Evolutionary conservation across 2,797 vertebrate genomes (phyloP).

Genomic region (Buceros bicornis): DNA sequence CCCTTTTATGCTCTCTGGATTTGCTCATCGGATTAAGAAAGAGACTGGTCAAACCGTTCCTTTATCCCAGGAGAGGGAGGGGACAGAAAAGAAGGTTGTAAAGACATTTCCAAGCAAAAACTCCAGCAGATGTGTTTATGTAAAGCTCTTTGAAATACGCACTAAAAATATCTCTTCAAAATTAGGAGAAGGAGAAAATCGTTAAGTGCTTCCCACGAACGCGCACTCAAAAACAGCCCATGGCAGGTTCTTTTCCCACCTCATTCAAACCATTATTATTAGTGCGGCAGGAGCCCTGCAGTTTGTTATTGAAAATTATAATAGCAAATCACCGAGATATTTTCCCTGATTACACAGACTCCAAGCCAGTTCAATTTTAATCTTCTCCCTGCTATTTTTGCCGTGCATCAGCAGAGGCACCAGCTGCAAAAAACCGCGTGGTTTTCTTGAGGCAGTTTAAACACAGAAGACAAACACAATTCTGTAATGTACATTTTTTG

Average conservation of each 20-base stretch:
- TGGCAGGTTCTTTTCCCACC: constrained; percentile 48
- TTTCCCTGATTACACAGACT: constrained; percentile 81
- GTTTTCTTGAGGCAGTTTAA: constrained; percentile 56
- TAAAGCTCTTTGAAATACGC: constrained; percentile 70
- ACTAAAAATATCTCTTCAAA: constrained; percentile 82
- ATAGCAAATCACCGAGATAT: constrained; percentile 80
- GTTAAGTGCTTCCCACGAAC: constrained; percentile 60
- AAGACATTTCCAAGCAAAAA: constrained; percentile 35
- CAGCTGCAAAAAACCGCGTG: constrained; percentile 71
- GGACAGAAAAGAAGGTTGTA: background rate
- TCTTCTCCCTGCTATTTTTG: constrained; percentile 53
- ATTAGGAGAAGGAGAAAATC: constrained; percentile 72
- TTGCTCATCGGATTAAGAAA: constrained; percentile 17
- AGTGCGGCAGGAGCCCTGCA: constrained; percentile 73
- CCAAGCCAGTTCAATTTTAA: constrained; percentile 63
- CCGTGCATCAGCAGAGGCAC: constrained; percentile 68
- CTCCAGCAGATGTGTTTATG: constrained; percentile 77
- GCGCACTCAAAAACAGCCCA: constrained; percentile 40
- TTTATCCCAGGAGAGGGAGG: constrained; percentile 11
- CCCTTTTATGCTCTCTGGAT: background rate
- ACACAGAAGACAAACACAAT: constrained; percentile 27
- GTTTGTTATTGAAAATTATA: constrained; percentile 81
- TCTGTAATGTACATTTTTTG: constrained; percentile 23
- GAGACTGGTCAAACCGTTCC: background rate
- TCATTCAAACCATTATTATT: constrained; percentile 70